These are phyloP conservation scores for Zeus faber DNA, from an alignment of 2,113 vertebrate genomes.

Conservation along the genomic window DNA sequence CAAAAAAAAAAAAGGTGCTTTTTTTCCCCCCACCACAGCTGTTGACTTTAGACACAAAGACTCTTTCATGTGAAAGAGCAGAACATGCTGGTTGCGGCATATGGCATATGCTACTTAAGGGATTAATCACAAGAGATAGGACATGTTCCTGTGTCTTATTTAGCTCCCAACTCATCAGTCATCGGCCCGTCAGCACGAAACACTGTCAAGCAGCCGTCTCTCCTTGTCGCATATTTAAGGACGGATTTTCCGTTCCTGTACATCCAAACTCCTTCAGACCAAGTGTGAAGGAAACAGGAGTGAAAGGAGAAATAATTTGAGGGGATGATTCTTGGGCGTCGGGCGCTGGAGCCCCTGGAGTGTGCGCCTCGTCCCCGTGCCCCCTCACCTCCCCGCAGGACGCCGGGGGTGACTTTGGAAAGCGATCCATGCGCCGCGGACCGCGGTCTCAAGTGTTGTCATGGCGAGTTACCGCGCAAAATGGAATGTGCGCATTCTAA, in stretches of 20 bases:
- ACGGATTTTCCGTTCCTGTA: no score
- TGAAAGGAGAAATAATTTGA: constrained; percentile 32
- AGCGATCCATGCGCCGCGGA: constrained; percentile 65
- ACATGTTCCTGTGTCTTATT: constrained; percentile 20
- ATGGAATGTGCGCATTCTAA: constrained; percentile 65
- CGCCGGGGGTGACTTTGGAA: constrained; percentile 74
- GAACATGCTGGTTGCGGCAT: constrained; percentile 46
- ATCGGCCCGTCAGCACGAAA: no score
- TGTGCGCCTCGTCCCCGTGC: constrained; percentile 22
- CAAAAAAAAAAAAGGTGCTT: no score
- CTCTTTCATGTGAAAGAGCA: constrained; percentile 55
- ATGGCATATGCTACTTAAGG: constrained; percentile 32
- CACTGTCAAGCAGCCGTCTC: no score
- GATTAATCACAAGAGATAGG: constrained; percentile 25
- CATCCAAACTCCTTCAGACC: no score
- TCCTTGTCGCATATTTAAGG: no score
- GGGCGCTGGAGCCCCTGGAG: constrained; percentile 46
- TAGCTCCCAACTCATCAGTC: background rate
- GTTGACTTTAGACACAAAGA: constrained; percentile 55
- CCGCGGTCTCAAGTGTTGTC: constrained; percentile 73
- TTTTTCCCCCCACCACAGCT: constrained; percentile 49
- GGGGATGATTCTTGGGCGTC: constrained; percentile 39
- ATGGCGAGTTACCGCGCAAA: constrained; percentile 66
- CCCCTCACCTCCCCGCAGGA: constrained; percentile 28
- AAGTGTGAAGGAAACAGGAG: constrained; percentile 18